Evolutionary conservation across 1,140 invertebrate genomes (phyloP).

Genomic region (Araneus ventricosus): DNA sequence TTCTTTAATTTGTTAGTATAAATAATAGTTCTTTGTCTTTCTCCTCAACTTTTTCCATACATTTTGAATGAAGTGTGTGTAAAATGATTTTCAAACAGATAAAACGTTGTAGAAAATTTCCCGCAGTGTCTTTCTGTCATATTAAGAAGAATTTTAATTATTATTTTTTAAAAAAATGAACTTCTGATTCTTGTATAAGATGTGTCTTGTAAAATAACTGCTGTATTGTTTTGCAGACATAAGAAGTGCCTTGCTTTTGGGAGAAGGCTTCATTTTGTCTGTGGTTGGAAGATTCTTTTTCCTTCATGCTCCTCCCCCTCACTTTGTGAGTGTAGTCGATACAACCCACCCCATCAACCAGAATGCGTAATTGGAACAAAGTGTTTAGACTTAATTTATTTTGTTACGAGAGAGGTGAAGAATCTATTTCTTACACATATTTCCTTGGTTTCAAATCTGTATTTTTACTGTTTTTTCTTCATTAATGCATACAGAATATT

Average conservation of each 20-base stretch:
- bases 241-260: conserved; percentile 75
- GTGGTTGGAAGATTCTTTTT: conserved; percentile 75
- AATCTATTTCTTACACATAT: not conserved
- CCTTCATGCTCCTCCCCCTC: conserved; percentile 71
- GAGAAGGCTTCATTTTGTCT: conserved; percentile 75
- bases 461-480: no score
- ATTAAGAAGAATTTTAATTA: no score
- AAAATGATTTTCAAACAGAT: no score
- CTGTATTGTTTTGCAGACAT: conserved; percentile 69
- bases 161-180: not conserved
- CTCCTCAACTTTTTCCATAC: not conserved
- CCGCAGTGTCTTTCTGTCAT: no score
- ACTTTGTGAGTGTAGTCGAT: conserved; percentile 61
- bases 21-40: not conserved
- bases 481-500: no score
- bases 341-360: conserved; percentile 63
- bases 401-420: not conserved
- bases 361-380: not conserved
- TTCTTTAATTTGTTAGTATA: not conserved
- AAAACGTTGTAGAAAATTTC: no score
- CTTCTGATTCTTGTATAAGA: not conserved
- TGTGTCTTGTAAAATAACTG: not conserved
- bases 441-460: no score
- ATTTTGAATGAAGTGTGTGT: not conserved
- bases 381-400: not conserved